Conservation (phyloP, 2,113 vertebrate genomes). For the Physeter macrocephalus region DNA sequence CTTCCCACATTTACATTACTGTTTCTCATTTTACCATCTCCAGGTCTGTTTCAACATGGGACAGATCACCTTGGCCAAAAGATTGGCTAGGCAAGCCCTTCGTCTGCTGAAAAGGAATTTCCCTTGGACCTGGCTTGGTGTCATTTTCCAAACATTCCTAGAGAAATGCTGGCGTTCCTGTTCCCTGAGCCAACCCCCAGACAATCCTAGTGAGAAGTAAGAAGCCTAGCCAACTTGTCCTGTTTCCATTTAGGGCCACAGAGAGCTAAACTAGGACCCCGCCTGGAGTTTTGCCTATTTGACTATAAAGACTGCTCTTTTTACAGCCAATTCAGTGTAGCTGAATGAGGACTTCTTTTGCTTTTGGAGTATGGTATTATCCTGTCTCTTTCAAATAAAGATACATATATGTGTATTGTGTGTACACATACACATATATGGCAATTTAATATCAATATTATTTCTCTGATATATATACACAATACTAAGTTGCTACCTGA, state of each 20-base stretch:
- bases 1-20: neutral
- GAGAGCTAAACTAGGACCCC: neutral
- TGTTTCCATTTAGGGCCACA: neutral
- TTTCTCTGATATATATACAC: neutral
- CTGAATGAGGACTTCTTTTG: neutral
- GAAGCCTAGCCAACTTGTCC: neutral
- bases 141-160: conserved; percentile 49
- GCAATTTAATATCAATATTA: neutral
- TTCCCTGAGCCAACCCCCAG: neutral
- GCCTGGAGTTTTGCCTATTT: neutral
- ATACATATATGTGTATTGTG: neutral
- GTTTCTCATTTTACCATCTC: neutral
- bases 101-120: conserved; percentile 48
- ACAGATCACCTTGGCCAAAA: conserved; percentile 56
- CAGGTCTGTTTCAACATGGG: conserved; percentile 66
- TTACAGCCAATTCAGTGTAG: neutral
- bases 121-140: neutral
- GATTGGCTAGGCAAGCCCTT: conserved; percentile 47
- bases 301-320: neutral
- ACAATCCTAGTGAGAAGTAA: neutral
- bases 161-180: conserved; percentile 36
- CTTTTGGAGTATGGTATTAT: neutral
- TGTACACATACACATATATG: neutral
- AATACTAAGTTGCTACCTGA: neutral
- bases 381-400: neutral